These are phyloP conservation scores for Hetaerina americana DNA, from an alignment of 1,140 invertebrate species.

Conservation along the genomic window DNA sequence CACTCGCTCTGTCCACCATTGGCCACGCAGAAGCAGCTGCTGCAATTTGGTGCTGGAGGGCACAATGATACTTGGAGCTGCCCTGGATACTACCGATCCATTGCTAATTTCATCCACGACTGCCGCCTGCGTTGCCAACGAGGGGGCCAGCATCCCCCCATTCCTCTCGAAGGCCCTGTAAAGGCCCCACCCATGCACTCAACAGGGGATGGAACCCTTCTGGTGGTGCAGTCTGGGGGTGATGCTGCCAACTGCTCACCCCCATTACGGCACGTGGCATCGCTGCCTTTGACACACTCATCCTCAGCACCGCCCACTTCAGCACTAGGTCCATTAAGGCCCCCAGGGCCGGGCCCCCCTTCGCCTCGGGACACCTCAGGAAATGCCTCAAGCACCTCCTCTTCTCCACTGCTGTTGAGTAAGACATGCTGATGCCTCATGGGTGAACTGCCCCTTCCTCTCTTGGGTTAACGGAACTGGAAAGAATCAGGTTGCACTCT, in stretches of 20 bases:
- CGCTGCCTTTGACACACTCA: neutral
- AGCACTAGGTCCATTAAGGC: neutral
- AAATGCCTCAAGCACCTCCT: neutral
- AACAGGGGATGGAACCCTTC: too few species aligned
- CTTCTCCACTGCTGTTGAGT: neutral
- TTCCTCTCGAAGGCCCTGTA: neutral
- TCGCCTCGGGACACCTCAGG: neutral
- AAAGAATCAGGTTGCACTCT: too few species aligned
- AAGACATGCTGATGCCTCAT: neutral
- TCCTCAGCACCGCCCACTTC: neutral
- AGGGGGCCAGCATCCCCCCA: neutral
- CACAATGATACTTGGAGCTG: slow-evolving; percentile 81
- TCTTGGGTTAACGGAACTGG: too few species aligned
- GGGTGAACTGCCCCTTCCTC: too few species aligned
- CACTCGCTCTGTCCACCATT: slow-evolving; percentile 44
- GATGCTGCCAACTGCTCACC: too few species aligned
- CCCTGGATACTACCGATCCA: slow-evolving; percentile 43
- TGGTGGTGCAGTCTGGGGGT: too few species aligned
- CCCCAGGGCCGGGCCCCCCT: neutral
- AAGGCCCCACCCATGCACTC: neutral
- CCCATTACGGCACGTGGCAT: too few species aligned
- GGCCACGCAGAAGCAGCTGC: slow-evolving; percentile 48
- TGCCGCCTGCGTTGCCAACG: neutral
- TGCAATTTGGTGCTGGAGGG: slow-evolving; percentile 57
- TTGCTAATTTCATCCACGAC: slow-evolving; percentile 39